These are phyloP conservation scores for Clarias platycephalus DNA, from an alignment of 2,797 vertebrate genomes.

Conservation along the genomic window DNA sequence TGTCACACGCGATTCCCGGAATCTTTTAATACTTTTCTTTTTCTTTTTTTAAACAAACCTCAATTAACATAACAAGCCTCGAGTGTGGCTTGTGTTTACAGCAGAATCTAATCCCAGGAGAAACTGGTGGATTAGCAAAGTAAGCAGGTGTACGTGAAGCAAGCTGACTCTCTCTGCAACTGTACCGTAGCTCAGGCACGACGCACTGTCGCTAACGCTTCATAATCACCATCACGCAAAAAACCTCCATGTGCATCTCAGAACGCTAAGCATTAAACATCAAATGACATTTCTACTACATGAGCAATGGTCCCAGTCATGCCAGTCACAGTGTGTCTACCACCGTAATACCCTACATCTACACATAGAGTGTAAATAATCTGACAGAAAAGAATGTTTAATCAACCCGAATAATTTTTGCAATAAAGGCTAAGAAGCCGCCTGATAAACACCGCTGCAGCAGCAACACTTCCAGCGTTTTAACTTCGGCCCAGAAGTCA, in stretches of 20 bases:
- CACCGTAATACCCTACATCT: too few species aligned
- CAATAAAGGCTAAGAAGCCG: too few species aligned
- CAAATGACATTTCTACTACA: neutral
- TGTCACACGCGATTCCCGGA: neutral
- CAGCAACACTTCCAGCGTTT: too few species aligned
- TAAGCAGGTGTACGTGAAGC: constrained; percentile 48
- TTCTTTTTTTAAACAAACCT: constrained; percentile 9
- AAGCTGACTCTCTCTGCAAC: constrained; percentile 26
- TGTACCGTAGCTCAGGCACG: constrained; percentile 20
- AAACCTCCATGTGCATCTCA: neutral
- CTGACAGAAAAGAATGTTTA: too few species aligned
- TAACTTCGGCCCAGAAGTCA: too few species aligned
- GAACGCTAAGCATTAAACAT: neutral
- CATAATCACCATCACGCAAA: neutral
- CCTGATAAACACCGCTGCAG: too few species aligned
- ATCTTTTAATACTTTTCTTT: neutral
- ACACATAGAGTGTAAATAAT: too few species aligned
- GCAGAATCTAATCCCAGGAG: constrained; percentile 32
- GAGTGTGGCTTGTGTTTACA: constrained; percentile 44
- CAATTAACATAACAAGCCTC: constrained; percentile 27
- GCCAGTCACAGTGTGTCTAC: too few species aligned
- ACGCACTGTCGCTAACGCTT: neutral
- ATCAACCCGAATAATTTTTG: too few species aligned
- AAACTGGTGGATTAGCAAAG: constrained; percentile 39
- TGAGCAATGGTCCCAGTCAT: too few species aligned